Evolutionary conservation across 2,797 vertebrate species (phyloP).

Genomic region (Spheniscus humboldti): DNA sequence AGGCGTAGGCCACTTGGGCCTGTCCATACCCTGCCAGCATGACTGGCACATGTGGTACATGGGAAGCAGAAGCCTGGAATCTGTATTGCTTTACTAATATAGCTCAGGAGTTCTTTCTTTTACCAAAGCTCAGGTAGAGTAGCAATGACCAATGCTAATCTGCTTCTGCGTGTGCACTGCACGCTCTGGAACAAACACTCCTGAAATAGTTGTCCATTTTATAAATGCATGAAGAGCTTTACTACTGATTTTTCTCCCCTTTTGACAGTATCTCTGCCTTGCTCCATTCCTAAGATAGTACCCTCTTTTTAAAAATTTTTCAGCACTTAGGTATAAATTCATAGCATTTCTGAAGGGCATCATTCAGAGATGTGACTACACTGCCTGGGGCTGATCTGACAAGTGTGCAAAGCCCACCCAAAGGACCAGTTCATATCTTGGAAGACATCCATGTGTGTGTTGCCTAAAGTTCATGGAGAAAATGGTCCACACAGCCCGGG

Average conservation of each 20-base stretch:
- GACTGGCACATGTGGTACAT: fast-evolving
- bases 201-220: neutral
- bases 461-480: neutral
- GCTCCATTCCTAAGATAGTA: neutral
- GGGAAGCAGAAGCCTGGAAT: neutral
- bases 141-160: neutral
- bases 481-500: neutral
- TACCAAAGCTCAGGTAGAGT: neutral
- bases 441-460: neutral
- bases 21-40: neutral
- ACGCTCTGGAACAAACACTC: neutral
- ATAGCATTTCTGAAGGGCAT: neutral
- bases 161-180: neutral
- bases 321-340: neutral
- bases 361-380: neutral
- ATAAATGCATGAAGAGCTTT: neutral
- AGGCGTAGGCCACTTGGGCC: neutral
- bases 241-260: neutral
- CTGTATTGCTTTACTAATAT: neutral
- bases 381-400: neutral
- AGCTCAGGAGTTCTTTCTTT: neutral
- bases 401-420: neutral
- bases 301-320: neutral
- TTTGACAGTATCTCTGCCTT: neutral
- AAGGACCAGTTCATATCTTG: neutral